Evolutionary conservation across 2,888 invertebrate genomes (phyloP), one percentile per base, ranked within the genome.

Genomic region (Bruchidius siliquastri): DNA sequence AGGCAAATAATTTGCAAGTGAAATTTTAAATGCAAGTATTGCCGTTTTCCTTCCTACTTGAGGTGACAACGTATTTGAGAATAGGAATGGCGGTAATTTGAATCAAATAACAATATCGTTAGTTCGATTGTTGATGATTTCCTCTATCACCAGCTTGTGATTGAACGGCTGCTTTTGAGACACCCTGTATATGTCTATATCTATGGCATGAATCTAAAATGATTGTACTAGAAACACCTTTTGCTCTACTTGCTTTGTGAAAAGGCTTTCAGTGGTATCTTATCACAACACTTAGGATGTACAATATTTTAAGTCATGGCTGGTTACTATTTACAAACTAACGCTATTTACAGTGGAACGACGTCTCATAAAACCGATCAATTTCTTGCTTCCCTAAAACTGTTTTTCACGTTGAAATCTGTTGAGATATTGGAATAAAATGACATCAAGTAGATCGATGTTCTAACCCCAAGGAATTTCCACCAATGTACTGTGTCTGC

Each of bases 221-320:
- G 74, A 72, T 74, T 74, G 72, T 72, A 69, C 22, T 67, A 70
- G 69, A 26, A 21, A 72, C 72, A 77, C 75, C 77, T 80, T 78
- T 80, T 78, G 76, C 79, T 73, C 79, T 79, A 77, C 81, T 78
- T 82, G 79, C 80, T 68, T 68, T 68, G 21, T 81, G 79, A 73
- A 74, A 72, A 72, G 71, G 74, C 76, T 78, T 76, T 79, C 74
- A 76, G 75, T 77, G 78, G 77, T 80, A 79, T 30, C 81, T 81
- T 82, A 82, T 83, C 82, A 83, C 83, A 82, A 82, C 77, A 78
- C 77, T 77, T 74, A 78, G 77, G 77, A 77, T 79, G 78, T 80
- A 78, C 80, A 76, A 79, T 79, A 78, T 80, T 81, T n/a, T 83
- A 83, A 81, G 84, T 85, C 84, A 84, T 84, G 84, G 84, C 84